Percentiles rank a stretch among this genome's conserved stretches.
Evolutionary conservation across 2,797 vertebrate genomes (phyloP).

Genomic region (Centroberyx gerrardi): DNA sequence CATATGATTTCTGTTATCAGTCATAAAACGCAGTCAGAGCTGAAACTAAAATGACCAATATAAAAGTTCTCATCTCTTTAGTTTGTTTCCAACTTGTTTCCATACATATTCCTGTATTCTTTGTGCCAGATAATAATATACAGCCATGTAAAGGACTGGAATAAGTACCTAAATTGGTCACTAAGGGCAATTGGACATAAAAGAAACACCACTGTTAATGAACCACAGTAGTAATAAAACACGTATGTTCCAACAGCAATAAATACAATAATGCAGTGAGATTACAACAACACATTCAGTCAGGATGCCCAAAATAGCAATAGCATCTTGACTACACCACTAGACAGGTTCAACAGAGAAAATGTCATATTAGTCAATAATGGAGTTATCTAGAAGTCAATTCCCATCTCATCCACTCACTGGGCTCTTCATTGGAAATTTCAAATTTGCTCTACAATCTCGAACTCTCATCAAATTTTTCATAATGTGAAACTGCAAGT

Average conservation of each 20-base stretch:
- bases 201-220: no score
- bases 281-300: not conserved
- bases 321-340: not conserved
- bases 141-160: not conserved
- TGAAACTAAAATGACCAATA: not conserved
- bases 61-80: not conserved
- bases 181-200: no score
- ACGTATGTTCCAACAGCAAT: not conserved
- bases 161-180: no score
- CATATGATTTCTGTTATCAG: not conserved
- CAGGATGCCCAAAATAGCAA: not conserved
- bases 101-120: not conserved
- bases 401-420: constrained; percentile 14
- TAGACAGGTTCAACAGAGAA: not conserved
- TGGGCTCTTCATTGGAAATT: constrained; percentile 11
- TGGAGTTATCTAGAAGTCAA: not conserved
- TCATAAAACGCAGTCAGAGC: not conserved
- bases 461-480: constrained; percentile 22
- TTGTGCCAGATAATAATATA: not conserved
- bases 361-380: not conserved
- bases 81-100: not conserved
- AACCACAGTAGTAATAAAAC: not conserved
- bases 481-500: constrained; percentile 25
- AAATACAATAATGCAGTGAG: not conserved
- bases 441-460: not conserved